A percentile compares a stretch with the other conserved stretches of the same genome.
Evolutionary conservation across 2,113 vertebrate species (phyloP).

Genomic region (Lynx canadensis): DNA sequence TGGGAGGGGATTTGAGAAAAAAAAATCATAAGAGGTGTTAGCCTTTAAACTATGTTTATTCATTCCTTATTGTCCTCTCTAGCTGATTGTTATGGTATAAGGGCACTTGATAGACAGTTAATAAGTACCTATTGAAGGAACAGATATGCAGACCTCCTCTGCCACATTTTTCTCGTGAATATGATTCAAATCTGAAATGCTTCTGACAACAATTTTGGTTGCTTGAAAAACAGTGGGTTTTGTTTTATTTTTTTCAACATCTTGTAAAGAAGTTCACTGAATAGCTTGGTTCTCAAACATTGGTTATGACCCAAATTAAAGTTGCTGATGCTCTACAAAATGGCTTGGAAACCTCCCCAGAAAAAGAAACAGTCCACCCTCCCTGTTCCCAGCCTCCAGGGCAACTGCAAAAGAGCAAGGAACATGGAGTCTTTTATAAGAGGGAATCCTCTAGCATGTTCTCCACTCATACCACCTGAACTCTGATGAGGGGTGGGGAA

Average conservation of each 20-base stretch:
- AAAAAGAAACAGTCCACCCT: constrained; percentile 56
- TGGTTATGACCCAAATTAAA: constrained; percentile 64
- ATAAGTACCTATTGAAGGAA: constrained; percentile 21
- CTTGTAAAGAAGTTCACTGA: constrained; percentile 54
- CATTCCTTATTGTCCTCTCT: not conserved
- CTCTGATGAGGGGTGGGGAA: not conserved
- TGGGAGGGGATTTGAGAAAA: not conserved
- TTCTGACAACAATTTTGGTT: constrained; percentile 54
- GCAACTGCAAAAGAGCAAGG: constrained; percentile 34
- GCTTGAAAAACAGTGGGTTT: constrained; percentile 5
- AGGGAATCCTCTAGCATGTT: constrained; percentile 27
- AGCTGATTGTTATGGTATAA: not conserved
- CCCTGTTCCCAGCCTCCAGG: constrained; percentile 30
- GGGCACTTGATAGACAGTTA: not conserved
- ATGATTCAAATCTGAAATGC: constrained; percentile 46
- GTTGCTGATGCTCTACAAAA: constrained; percentile 60
- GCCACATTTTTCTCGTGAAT: constrained; percentile 13
- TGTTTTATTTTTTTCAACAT: not conserved
- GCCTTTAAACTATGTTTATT: not conserved
- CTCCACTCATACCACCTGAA: not conserved
- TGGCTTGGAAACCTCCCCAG: constrained; percentile 63
- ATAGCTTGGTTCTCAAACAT: constrained; percentile 51
- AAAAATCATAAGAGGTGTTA: not conserved
- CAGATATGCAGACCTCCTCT: not conserved
- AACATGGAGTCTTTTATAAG: not conserved